A percentile compares a stretch with the other conserved stretches of the same genome.
phyloP scores from a whole-genome alignment of 2,888 invertebrate species.

The Mimumesa dahlbomi region DNA sequence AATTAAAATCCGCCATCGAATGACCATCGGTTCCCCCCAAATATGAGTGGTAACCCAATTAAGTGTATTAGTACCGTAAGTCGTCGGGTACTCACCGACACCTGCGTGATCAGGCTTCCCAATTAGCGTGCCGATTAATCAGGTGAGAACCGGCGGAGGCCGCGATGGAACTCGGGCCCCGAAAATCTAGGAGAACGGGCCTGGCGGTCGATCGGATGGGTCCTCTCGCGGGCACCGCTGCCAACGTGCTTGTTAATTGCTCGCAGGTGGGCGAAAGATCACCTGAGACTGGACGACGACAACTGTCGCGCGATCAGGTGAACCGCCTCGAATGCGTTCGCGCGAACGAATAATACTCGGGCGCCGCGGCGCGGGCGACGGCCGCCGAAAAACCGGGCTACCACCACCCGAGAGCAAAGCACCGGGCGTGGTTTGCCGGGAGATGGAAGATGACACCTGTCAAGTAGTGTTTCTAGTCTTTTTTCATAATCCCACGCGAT shows the following conservation, averaged over 20 bases:
- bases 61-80: conserved; percentile 43
- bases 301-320: conserved; percentile 41
- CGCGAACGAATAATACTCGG: conserved; percentile 60
- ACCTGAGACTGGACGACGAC: conserved; percentile 10
- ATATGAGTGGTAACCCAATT: not conserved
- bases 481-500: no score
- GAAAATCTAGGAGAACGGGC: not conserved
- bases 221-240: no score
- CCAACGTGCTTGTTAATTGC: no score
- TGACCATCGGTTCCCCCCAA: no score
- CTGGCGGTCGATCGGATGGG: no score
- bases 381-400: conserved; percentile 57
- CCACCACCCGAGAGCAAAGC: conserved; percentile 46
- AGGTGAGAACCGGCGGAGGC: conserved; percentile 43
- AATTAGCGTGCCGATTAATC: conserved; percentile 39
- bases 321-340: conserved; percentile 61
- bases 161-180: conserved; percentile 13
- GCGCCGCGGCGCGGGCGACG: conserved; percentile 29
- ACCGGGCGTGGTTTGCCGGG: conserved; percentile 48
- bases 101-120: conserved; percentile 50
- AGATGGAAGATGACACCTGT: no score
- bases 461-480: no score
- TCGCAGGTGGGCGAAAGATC: no score
- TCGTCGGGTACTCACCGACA: conserved; percentile 49
- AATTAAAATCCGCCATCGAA: no score